Conservation (phyloP, 1,140 invertebrate genomes). For the Hestina assimilis region DNA sequence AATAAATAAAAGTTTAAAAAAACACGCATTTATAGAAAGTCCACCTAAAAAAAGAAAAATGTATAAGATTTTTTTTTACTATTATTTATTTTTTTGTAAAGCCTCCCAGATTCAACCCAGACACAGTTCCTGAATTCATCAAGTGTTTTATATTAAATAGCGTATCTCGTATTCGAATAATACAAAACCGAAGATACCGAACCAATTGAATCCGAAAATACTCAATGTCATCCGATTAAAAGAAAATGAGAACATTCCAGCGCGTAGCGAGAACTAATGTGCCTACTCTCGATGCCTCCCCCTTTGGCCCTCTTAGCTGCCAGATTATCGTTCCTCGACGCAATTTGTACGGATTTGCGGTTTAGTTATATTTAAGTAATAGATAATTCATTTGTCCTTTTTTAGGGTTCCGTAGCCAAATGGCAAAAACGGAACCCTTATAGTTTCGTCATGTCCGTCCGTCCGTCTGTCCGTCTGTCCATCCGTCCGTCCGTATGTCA, state of each 20-base stretch:
- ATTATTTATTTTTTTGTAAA: too few relatives aligned
- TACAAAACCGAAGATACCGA: constrained; percentile 15
- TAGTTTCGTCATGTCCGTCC: too few relatives aligned
- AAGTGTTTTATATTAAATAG: constrained; percentile 8
- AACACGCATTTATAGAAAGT: not conserved
- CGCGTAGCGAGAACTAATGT: constrained; percentile 45
- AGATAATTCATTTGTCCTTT: constrained; percentile 16
- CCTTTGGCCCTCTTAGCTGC: constrained; percentile 33
- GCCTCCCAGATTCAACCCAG: too few relatives aligned
- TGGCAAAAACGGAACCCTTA: too few relatives aligned
- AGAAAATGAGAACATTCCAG: constrained; percentile 49
- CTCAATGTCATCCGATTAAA: constrained; percentile 34
- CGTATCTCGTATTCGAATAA: not conserved
- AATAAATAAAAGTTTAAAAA: too few relatives aligned
- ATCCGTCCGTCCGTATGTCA: too few relatives aligned
- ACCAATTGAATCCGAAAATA: constrained; percentile 46
- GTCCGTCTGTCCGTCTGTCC: too few relatives aligned
- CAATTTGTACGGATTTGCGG: constrained; percentile 68
- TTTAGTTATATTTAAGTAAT: constrained; percentile 43
- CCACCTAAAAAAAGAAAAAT: not conserved
- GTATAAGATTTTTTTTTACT: too few relatives aligned
- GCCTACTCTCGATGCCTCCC: constrained; percentile 27
- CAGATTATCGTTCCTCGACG: constrained; percentile 62
- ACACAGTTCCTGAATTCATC: too few relatives aligned
- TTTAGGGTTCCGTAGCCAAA: too few relatives aligned